phyloP scores from a whole-genome alignment of 2,888 invertebrate genomes.

The Cylindroiulus punctatus region DNA sequence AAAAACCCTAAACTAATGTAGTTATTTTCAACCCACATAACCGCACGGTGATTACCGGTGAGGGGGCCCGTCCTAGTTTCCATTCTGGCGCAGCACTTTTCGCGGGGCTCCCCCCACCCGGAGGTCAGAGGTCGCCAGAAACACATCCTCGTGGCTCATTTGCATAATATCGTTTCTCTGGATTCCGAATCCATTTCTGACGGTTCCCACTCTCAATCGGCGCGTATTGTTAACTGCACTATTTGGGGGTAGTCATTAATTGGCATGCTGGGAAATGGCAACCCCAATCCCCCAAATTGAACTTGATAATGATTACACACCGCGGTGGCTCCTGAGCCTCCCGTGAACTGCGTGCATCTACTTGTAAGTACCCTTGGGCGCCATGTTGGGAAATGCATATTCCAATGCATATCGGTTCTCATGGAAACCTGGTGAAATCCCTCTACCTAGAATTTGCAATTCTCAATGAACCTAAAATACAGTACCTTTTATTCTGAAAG shows the following conservation, averaged over 20 bases:
- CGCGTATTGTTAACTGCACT: not conserved
- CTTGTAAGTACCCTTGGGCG: not conserved
- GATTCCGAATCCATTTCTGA: not conserved
- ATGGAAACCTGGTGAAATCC: no score
- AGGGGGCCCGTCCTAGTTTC: slow-evolving; percentile 47
- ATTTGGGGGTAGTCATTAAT: no score
- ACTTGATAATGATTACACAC: slow-evolving; percentile 27
- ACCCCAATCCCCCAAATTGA: not conserved
- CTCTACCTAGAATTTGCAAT: no score
- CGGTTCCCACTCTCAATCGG: not conserved
- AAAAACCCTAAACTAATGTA: slow-evolving; percentile 20
- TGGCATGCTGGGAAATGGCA: not conserved
- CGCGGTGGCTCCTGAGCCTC: not conserved
- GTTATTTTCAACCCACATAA: slow-evolving; percentile 47
- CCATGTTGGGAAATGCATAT: no score
- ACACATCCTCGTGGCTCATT: slow-evolving; percentile 18
- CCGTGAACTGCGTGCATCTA: no score
- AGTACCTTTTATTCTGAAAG: no score
- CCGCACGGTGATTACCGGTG: slow-evolving; percentile 42
- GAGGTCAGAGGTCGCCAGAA: slow-evolving; percentile 3
- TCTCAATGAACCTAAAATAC: no score
- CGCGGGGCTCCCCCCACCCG: slow-evolving; percentile 17
- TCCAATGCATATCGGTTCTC: no score
- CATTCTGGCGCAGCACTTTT: slow-evolving; percentile 25
- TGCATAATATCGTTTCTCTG: not conserved